These are phyloP conservation scores for Elephantulus edwardii DNA, from an alignment of 2,113 vertebrate genomes.

Conservation along the genomic window DNA sequence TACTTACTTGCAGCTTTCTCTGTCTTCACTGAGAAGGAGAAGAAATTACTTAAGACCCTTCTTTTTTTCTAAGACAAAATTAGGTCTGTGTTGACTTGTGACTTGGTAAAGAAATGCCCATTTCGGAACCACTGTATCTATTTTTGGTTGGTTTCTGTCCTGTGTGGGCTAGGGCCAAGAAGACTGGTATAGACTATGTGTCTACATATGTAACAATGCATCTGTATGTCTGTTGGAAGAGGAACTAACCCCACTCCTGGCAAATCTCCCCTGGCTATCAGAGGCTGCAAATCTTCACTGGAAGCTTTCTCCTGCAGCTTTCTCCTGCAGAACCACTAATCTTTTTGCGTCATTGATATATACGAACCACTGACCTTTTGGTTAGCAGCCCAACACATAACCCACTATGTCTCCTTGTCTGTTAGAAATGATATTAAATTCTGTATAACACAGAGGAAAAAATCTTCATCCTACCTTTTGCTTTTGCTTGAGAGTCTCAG, in stretches of 20 bases:
- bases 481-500: not conserved
- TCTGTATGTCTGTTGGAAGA: not conserved
- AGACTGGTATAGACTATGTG: not conserved
- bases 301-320: too few relatives aligned
- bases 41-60: not conserved
- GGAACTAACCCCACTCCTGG: too few relatives aligned
- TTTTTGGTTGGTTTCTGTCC: not conserved
- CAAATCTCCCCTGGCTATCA: too few relatives aligned
- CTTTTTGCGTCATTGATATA: too few relatives aligned
- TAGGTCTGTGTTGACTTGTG: not conserved
- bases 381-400: too few relatives aligned
- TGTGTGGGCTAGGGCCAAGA: not conserved
- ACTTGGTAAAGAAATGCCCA: not conserved
- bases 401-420: too few relatives aligned
- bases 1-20: not conserved
- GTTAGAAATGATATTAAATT: too few relatives aligned
- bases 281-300: too few relatives aligned
- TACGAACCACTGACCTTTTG: too few relatives aligned
- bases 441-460: not conserved
- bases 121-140: not conserved
- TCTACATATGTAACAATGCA: too few relatives aligned
- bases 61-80: not conserved
- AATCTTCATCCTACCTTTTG: not conserved
- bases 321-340: too few relatives aligned
- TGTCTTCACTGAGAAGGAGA: not conserved